Percentiles rank a stretch among this genome's conserved stretches.
Evolutionary conservation across 1,140 invertebrate genomes (phyloP).

Genomic region (Caenorhabditis remanei): DNA sequence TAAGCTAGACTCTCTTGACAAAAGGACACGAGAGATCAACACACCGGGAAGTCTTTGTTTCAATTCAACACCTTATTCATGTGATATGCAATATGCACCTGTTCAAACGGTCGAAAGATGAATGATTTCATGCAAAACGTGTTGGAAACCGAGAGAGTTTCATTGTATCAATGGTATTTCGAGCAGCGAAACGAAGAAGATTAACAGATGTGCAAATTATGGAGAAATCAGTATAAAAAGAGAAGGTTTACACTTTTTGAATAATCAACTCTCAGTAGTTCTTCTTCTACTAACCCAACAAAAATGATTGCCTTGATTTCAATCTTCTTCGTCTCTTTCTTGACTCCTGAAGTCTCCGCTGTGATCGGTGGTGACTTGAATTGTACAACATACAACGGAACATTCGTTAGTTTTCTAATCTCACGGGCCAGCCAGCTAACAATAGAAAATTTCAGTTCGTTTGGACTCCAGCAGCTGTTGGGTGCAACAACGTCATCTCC

Average conservation of each 20-base stretch:
- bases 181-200: neutral
- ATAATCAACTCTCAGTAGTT: neutral
- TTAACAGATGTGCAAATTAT: neutral
- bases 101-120: conserved; percentile 26
- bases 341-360: conserved; percentile 30
- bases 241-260: neutral
- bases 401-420: neutral
- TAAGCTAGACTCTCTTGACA: neutral
- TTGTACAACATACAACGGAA: conserved; percentile 32
- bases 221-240: conserved; percentile 5
- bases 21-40: neutral
- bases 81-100: conserved; percentile 20
- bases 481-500: conserved; percentile 3
- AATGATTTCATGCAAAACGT: neutral
- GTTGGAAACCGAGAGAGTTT: neutral
- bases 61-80: neutral
- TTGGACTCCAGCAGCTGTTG: conserved; percentile 31
- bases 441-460: conserved; percentile 6
- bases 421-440: neutral
- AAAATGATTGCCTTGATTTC: neutral
- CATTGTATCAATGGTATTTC: neutral
- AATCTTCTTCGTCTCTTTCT: conserved; percentile 18
- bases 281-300: neutral
- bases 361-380: conserved; percentile 22
- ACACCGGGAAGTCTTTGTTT: neutral